Evolutionary conservation across 2,888 invertebrate genomes (phyloP).

Genomic region (Andrena trimmerana): DNA sequence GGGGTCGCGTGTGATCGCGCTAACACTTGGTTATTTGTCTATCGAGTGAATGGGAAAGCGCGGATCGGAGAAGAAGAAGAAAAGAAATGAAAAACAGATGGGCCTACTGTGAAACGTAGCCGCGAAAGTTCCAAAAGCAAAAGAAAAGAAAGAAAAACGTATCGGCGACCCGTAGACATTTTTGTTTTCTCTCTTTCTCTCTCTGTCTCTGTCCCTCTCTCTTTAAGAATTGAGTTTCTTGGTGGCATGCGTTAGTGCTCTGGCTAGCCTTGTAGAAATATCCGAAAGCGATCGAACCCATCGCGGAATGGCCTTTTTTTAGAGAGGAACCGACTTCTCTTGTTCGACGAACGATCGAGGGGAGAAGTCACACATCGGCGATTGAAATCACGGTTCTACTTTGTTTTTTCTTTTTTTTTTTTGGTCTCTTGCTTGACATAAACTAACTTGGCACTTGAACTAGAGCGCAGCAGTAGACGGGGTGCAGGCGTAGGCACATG

Average conservation of each 20-base stretch:
- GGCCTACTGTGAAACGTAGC: not conserved
- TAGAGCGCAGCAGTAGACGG: conserved; percentile 77
- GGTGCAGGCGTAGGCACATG: conserved; percentile 79
- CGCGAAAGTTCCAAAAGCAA: conserved; percentile 3
- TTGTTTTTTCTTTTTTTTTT: conserved; percentile 11
- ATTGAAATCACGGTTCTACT: not conserved
- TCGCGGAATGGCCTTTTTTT: conserved; percentile 66
- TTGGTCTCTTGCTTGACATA: conserved; percentile 68
- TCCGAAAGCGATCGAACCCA: conserved; percentile 61
- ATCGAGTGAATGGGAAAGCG: not conserved
- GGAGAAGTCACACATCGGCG: conserved; percentile 38
- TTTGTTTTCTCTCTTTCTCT: conserved; percentile 62
- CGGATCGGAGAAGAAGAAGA: not conserved
- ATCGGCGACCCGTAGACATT: conserved; percentile 63
- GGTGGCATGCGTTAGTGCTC: conserved; percentile 80
- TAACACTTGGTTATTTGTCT: not conserved
- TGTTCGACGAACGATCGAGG: conserved; percentile 61
- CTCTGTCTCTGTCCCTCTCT: conserved; percentile 55
- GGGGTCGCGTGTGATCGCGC: conserved; percentile 55
- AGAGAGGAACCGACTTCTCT: conserved; percentile 58
- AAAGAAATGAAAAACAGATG: not conserved
- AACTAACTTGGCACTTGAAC: conserved; percentile 67
- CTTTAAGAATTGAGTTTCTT: conserved; percentile 75
- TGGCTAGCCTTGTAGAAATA: conserved; percentile 71
- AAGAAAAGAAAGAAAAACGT: conserved; percentile 22